Evolutionary conservation across 1,140 invertebrate genomes (phyloP), one percentile per base, ranked within the genome.

Genomic region (Riptortus pedestris): DNA sequence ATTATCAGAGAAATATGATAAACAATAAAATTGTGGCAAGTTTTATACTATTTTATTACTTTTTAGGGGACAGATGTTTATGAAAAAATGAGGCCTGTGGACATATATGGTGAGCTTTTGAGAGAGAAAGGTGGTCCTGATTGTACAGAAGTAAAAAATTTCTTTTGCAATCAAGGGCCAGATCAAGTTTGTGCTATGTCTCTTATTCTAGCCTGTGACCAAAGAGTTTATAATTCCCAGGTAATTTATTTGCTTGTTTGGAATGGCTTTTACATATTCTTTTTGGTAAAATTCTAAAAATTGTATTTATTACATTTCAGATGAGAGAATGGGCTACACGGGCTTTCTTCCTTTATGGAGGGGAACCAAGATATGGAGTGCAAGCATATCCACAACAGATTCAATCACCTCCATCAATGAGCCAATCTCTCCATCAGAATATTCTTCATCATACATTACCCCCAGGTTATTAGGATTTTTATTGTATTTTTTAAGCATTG

Each of bases 311-410:
- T n/a, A n/a, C 5, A 14, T 66, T 70, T 38, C 68, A 83, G 79
- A 72, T 85, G 0, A 81, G 84, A 45, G 88, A 96, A 70, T 90
- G 89, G 85, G 93, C 94, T 2, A 87, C 88, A 1, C 82, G 90
- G 71, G 93, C 93, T 0, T 95, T 96, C 73, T 93, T 96, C 71
- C 74, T 93, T 63, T 95, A 93, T 74, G 93, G 94, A 31, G 88
- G 87, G 12, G 91, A 94, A 70, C 80, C 79, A 5, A 73, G 74
- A 29, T 62, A 63, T 27, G 55, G 64, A 2, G 38, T 58, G 0
- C 63, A 66, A 51, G 62, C 66, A 45, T 31, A 61, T n/a, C 65
- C 47, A 38, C 67, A 63, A 57, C 64, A 60, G 4, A 18, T 24
- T 9, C 24, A 18, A 55, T 9, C 51, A 26, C 51, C 51, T 9